Conservation (phyloP, 2,888 invertebrate species). For the Epinotia demarniana region DNA sequence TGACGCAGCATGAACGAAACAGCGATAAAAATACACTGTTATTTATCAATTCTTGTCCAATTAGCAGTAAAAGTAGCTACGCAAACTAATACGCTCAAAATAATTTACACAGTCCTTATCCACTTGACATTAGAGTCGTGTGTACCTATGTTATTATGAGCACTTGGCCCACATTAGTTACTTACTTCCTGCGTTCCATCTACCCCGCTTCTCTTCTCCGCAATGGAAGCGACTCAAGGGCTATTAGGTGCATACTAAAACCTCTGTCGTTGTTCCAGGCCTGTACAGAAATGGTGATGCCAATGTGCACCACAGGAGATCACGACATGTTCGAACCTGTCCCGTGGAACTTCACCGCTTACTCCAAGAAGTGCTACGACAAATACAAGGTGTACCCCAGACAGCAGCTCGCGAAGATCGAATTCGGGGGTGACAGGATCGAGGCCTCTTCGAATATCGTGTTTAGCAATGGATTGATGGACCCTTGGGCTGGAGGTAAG, state of each 20-base stretch:
- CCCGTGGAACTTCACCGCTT: conserved; percentile 89
- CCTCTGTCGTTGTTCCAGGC: conserved; percentile 78
- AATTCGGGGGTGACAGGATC: conserved; percentile 93
- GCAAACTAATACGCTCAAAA: too few species aligned
- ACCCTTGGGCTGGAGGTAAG: conserved; percentile 93
- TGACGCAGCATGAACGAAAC: too few species aligned
- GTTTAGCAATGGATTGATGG: conserved; percentile 93
- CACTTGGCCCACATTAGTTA: too few species aligned
- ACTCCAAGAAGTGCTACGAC: conserved; percentile 87
- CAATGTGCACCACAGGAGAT: conserved; percentile 91
- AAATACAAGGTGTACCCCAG: conserved; percentile 89
- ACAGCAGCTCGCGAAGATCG: conserved; percentile 86
- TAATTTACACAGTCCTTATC: too few species aligned
- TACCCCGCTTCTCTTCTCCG: not conserved
- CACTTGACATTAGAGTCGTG: too few species aligned
- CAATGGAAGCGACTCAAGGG: not conserved
- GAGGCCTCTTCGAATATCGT: conserved; percentile 88
- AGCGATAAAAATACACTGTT: too few species aligned
- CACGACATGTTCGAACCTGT: conserved; percentile 93
- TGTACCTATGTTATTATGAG: too few species aligned
- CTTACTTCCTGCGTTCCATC: not conserved
- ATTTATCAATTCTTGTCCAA: too few species aligned
- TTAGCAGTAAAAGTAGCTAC: too few species aligned
- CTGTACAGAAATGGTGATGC: conserved; percentile 99
- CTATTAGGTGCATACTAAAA: not conserved